Evolutionary conservation across 2,797 vertebrate species (phyloP).

Genomic region (Crocodylus rhombifer): DNA sequence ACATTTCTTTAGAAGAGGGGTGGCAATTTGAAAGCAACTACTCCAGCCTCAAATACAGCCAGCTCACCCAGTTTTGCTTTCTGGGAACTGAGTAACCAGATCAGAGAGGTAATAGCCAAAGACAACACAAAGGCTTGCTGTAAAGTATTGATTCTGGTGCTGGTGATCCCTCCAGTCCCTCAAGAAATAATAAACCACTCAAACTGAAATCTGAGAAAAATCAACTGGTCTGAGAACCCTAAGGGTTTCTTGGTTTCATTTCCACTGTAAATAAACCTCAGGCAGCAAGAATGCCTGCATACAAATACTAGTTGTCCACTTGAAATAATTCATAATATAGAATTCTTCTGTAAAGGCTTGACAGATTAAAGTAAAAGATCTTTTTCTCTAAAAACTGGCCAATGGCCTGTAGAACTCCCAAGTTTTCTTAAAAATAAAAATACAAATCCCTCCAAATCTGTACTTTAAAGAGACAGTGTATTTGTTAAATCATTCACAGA

Average conservation of each 20-base stretch:
- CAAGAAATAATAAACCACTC: constrained; percentile 76
- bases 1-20: not conserved
- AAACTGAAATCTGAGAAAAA: constrained; percentile 71
- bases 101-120: constrained; percentile 65
- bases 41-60: not conserved
- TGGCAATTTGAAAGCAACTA: not conserved
- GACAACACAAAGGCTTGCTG: constrained; percentile 46
- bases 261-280: constrained; percentile 79
- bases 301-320: constrained; percentile 75
- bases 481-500: constrained; percentile 5
- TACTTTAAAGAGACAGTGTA: constrained; percentile 21
- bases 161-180: constrained; percentile 59
- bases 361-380: constrained; percentile 63
- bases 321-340: constrained; percentile 77
- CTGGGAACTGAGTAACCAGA: constrained; percentile 14
- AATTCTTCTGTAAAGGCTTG: constrained; percentile 62
- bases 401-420: constrained; percentile 13
- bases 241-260: constrained; percentile 75
- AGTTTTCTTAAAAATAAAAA: not conserved
- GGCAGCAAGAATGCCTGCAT: constrained; percentile 71
- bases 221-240: constrained; percentile 63
- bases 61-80: constrained; percentile 23
- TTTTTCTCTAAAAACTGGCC: constrained; percentile 56
- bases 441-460: not conserved
- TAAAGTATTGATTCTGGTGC: constrained; percentile 68